These are phyloP conservation scores for Cynocephalus volans DNA, from an alignment of 2,113 vertebrate genomes.

Conservation along the genomic window DNA sequence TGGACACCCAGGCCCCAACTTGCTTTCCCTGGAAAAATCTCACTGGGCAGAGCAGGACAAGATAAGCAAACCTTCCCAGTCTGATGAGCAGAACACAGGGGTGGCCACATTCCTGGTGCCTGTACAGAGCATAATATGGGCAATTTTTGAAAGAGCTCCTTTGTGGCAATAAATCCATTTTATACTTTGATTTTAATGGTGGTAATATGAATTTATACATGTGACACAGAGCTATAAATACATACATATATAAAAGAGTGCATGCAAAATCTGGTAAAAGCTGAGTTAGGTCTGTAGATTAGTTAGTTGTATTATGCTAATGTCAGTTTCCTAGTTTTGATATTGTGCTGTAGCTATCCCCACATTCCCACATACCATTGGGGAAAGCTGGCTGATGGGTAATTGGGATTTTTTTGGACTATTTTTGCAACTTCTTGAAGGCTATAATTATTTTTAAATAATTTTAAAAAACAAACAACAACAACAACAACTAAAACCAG, in stretches of 20 bases:
- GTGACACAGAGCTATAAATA: neutral
- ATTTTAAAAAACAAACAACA: too few species aligned
- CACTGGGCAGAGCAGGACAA: neutral
- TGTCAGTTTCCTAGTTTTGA: neutral
- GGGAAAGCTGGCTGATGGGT: neutral
- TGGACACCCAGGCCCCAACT: neutral
- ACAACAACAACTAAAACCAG: neutral
- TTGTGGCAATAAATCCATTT: neutral
- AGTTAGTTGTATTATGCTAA: neutral
- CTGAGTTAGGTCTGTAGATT: neutral
- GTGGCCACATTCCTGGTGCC: neutral
- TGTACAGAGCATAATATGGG: neutral
- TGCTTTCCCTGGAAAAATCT: neutral
- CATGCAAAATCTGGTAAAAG: neutral
- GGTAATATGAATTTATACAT: neutral
- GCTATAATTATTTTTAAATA: neutral
- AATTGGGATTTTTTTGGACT: neutral
- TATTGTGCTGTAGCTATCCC: neutral
- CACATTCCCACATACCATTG: neutral
- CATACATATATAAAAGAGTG: neutral
- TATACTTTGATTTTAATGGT: neutral
- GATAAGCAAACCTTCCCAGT: neutral
- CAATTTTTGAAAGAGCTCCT: neutral
- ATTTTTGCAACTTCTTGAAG: slow-evolving; percentile 33
- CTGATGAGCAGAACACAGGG: neutral